A percentile compares a stretch with the other conserved stretches of the same genome.
phyloP scores from a whole-genome alignment of 2,888 invertebrate species.

The Teinopalpus imperialis region DNA sequence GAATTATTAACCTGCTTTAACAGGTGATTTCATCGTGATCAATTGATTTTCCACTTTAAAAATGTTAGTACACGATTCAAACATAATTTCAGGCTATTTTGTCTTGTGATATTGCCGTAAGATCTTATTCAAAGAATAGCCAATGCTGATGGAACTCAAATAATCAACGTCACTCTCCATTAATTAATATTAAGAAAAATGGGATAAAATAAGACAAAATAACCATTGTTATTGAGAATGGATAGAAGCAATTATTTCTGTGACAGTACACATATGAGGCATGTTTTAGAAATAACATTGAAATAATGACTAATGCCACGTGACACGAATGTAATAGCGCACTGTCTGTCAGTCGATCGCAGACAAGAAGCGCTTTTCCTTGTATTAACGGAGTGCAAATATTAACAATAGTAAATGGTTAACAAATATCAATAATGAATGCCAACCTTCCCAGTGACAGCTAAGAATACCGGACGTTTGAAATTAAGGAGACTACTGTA shows the following conservation, averaged over 20 bases:
- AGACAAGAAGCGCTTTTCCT: conserved; percentile 40
- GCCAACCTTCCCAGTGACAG: conserved; percentile 27
- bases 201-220: too few species aligned
- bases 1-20: not conserved
- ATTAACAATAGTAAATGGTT: conserved; percentile 44
- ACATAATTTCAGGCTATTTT: too few species aligned
- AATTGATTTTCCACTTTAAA: conserved; percentile 1
- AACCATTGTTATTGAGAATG: too few species aligned
- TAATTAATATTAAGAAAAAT: too few species aligned
- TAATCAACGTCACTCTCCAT: too few species aligned
- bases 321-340: conserved; percentile 10
- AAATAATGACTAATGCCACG: conserved; percentile 29
- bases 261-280: not conserved
- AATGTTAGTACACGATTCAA: too few species aligned
- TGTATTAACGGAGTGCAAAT: conserved; percentile 49
- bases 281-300: conserved; percentile 8
- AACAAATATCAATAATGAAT: conserved; percentile 44
- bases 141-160: too few species aligned
- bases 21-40: not conserved
- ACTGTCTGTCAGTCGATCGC: conserved; percentile 29
- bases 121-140: too few species aligned
- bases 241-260: conserved; percentile 1
- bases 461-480: not conserved
- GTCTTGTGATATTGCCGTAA: too few species aligned
- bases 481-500: conserved; percentile 24